These are phyloP conservation scores for Kryptolebias marmoratus DNA, from an alignment of 2,113 vertebrate species.

Conservation along the genomic window DNA sequence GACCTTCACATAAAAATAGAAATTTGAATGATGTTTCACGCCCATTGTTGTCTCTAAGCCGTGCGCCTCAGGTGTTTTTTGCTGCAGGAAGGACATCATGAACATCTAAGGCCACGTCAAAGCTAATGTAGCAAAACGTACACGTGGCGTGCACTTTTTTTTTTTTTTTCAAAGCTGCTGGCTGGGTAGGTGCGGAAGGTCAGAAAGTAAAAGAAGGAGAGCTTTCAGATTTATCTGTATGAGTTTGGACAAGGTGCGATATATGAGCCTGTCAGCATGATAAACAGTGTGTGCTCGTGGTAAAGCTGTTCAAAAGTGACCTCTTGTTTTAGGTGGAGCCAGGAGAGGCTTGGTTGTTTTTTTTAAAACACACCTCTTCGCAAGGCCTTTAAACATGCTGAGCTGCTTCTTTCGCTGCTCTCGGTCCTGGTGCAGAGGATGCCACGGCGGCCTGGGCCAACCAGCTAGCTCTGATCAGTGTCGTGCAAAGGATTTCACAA, in stretches of 20 bases:
- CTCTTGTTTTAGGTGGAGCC: slow-evolving; percentile 42
- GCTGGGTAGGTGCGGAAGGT: slow-evolving; percentile 47
- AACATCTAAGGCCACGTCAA: slow-evolving; percentile 26
- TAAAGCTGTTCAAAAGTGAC: slow-evolving; percentile 54
- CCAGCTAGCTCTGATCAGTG: slow-evolving; percentile 47
- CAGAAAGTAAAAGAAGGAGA: slow-evolving; percentile 9
- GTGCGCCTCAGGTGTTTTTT: slow-evolving; percentile 16
- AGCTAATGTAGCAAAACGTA: slow-evolving; percentile 50
- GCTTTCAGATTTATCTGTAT: slow-evolving; percentile 64
- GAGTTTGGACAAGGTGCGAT: slow-evolving; percentile 52
- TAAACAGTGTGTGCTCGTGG: slow-evolving; percentile 51
- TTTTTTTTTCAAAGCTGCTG: slow-evolving; percentile 45
- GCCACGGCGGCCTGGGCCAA: slow-evolving; percentile 14
- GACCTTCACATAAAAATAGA: slow-evolving; percentile 26
- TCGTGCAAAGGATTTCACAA: slow-evolving; percentile 57
- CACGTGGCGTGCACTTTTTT: slow-evolving; percentile 8
- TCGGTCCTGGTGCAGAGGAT: slow-evolving; percentile 27
- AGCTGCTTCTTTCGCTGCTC: slow-evolving; percentile 36
- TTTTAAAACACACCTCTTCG: slow-evolving; percentile 20
- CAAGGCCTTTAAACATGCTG: slow-evolving; percentile 39
- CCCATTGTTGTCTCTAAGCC: slow-evolving; percentile 7
- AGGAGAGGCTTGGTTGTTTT: slow-evolving; percentile 11
- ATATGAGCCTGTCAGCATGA: slow-evolving; percentile 61
- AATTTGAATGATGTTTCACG: slow-evolving; percentile 13
- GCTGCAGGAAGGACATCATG: slow-evolving; percentile 19